Evolutionary conservation across 2,113 vertebrate species (phyloP).

Genomic region (Geococcyx californianus): DNA sequence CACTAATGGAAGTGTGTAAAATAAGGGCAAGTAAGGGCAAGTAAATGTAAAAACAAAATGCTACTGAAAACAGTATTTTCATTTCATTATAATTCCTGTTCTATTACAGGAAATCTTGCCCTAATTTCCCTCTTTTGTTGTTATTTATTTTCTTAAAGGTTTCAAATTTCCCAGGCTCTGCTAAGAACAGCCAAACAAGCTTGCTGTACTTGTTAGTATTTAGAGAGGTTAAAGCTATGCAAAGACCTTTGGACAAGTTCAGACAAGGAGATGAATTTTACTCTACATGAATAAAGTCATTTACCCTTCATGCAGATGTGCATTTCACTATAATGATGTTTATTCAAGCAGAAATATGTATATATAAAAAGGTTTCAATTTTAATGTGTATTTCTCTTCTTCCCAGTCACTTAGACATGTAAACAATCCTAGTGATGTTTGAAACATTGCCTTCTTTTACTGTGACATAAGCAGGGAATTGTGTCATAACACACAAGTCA

Average conservation of each 20-base stretch:
- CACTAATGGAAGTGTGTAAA: neutral
- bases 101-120: neutral
- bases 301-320: neutral
- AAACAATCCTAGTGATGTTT: neutral
- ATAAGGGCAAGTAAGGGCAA: neutral
- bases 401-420: neutral
- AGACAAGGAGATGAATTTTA: neutral
- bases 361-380: slow-evolving; percentile 11
- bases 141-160: neutral
- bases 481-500: neutral
- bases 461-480: neutral
- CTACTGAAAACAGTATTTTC: neutral
- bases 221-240: neutral
- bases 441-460: neutral
- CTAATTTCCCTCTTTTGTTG: neutral
- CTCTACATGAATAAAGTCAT: neutral
- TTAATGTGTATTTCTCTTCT: slow-evolving; percentile 40
- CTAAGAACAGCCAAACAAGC: neutral
- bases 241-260: slow-evolving; percentile 27
- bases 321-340: slow-evolving; percentile 14
- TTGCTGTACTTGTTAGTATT: neutral
- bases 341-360: slow-evolving; percentile 51
- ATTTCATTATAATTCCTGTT: neutral
- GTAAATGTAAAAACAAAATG: neutral
- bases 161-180: neutral